phyloP scores from a whole-genome alignment of 2,888 invertebrate genomes.

The Lagria hirta region DNA sequence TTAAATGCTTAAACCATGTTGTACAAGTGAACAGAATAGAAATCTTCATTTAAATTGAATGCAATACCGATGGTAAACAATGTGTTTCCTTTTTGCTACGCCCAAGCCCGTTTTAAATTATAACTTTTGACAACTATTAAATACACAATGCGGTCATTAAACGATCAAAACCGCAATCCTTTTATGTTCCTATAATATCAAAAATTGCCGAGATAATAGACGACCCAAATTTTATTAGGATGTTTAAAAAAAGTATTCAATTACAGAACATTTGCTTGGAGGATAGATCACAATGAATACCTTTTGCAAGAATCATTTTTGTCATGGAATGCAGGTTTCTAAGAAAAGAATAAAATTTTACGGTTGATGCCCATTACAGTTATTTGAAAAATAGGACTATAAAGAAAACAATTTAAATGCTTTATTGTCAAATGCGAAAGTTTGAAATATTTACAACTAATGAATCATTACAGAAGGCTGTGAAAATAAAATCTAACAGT shows the following conservation, averaged over 20 bases:
- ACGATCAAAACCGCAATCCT: conserved; percentile 20
- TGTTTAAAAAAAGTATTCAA: conserved; percentile 14
- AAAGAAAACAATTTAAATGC: too few species aligned
- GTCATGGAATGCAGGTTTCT: too few species aligned
- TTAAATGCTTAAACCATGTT: conserved; percentile 33
- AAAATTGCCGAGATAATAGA: conserved; percentile 12
- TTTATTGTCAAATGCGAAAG: too few species aligned
- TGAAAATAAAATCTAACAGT: too few species aligned
- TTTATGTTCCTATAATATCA: conserved; percentile 17
- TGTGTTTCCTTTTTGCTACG: conserved; percentile 13
- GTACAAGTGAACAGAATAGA: conserved; percentile 19
- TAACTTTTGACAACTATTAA: conserved; percentile 23
- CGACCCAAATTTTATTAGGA: conserved; percentile 18
- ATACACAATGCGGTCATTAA: conserved; percentile 15
- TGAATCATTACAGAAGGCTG: too few species aligned
- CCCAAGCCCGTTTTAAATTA: conserved; percentile 15
- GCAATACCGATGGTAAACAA: conserved; percentile 12
- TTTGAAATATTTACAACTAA: too few species aligned
- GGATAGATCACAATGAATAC: too few species aligned
- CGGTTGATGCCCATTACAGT: too few species aligned
- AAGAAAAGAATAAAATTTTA: conserved; percentile 7
- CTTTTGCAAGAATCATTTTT: too few species aligned
- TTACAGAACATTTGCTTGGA: conserved; percentile 14
- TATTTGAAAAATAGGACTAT: too few species aligned
- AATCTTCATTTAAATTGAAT: conserved; percentile 26